These are phyloP conservation scores for Harpagifer antarcticus DNA, from an alignment of 2,797 vertebrate genomes.

Conservation along the genomic window DNA sequence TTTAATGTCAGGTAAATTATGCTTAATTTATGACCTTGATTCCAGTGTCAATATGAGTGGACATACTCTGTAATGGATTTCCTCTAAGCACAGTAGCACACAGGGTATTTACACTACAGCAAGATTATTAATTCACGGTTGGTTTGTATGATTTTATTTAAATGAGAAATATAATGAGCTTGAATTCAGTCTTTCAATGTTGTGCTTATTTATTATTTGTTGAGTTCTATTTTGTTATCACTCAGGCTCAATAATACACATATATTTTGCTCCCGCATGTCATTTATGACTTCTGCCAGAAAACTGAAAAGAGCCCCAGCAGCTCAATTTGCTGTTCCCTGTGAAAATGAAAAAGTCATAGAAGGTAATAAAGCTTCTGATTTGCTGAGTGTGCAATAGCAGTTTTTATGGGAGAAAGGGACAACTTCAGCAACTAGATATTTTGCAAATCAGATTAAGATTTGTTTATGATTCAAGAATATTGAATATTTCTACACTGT, in stretches of 20 bases:
- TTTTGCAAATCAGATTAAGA: no score
- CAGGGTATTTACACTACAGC: slow-evolving; percentile 3
- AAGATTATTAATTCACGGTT: slow-evolving; percentile 4
- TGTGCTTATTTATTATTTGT: slow-evolving; percentile 17
- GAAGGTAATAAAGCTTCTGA: slow-evolving; percentile 35
- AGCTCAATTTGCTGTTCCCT: slow-evolving; percentile 38
- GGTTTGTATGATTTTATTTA: slow-evolving; percentile 1
- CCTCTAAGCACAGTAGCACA: neutral
- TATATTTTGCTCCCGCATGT: slow-evolving; percentile 33
- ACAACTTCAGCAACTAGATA: neutral
- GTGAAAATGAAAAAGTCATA: slow-evolving; percentile 51
- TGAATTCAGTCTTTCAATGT: slow-evolving; percentile 9
- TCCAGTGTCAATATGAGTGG: neutral
- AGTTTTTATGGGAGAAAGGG: neutral
- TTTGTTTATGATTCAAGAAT: no score
- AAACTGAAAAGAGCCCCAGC: slow-evolving; percentile 35
- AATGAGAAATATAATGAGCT: neutral
- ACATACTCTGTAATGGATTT: neutral
- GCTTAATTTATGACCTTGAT: neutral
- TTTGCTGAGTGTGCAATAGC: slow-evolving; percentile 36
- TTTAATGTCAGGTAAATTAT: neutral
- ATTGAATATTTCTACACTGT: neutral
- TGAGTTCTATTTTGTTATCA: slow-evolving; percentile 13
- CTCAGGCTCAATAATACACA: slow-evolving; percentile 32
- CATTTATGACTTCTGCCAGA: slow-evolving; percentile 28